phyloP scores from a whole-genome alignment of 2,797 vertebrate species.

The Cynodonichthys magdalenae region DNA sequence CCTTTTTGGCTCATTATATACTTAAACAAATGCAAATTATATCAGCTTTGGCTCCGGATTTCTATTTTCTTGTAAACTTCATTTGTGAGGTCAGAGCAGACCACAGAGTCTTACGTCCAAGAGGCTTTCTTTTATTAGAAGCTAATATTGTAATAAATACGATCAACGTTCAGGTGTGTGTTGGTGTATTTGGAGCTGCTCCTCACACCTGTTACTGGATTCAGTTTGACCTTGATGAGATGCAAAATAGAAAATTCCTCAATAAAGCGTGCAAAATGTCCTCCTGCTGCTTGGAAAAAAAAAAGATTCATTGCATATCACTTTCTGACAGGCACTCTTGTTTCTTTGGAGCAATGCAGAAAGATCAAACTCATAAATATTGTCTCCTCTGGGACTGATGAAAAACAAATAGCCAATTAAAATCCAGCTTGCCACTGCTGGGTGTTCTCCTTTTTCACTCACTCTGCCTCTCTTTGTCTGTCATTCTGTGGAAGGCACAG shows the following conservation, averaged over 20 bases:
- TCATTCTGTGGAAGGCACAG: constrained; percentile 36
- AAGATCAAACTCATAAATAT: constrained; percentile 85
- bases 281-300: not conserved
- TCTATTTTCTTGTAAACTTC: constrained; percentile 10
- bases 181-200: not conserved
- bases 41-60: constrained; percentile 2
- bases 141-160: not conserved
- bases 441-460: constrained; percentile 22
- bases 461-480: constrained; percentile 38
- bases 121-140: constrained; percentile 18
- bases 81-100: constrained; percentile 22
- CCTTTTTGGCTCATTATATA: constrained; percentile 47
- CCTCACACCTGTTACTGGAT: not conserved
- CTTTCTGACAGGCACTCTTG: constrained; percentile 35
- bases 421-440: constrained; percentile 54
- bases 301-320: constrained; percentile 48
- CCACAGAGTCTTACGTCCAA: not conserved
- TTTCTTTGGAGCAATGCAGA: constrained; percentile 60
- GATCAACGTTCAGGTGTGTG: not conserved
- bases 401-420: constrained; percentile 82
- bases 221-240: constrained; percentile 4
- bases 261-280: constrained; percentile 31
- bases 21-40: constrained; percentile 61
- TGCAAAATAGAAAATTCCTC: not conserved
- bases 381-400: constrained; percentile 76